Evolutionary conservation across 2,888 invertebrate genomes (phyloP).

Genomic region (Drosophila basisetae): DNA sequence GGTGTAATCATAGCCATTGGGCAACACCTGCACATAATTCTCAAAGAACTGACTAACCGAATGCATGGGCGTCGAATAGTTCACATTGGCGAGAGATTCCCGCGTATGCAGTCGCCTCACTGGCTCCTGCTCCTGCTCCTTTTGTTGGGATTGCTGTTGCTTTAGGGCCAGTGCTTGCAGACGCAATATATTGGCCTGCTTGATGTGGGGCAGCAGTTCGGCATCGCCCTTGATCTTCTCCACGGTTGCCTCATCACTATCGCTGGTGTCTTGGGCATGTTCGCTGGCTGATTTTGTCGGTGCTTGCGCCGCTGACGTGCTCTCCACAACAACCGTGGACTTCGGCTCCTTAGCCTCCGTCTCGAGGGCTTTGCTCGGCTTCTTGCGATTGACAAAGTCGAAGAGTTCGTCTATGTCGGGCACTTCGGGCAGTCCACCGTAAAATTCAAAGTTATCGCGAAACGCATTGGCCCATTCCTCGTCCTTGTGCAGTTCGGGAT

Average conservation of each 20-base stretch:
- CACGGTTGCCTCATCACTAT: conserved; percentile 66
- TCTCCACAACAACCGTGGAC: conserved; percentile 20
- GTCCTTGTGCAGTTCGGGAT: conserved; percentile 81
- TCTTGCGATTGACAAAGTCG: conserved; percentile 82
- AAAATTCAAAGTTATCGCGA: conserved; percentile 84
- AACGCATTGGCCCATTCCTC: conserved; percentile 84
- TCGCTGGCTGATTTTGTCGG: conserved; percentile 50
- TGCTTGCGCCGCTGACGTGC: conserved; percentile 33
- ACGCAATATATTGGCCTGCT: conserved; percentile 67
- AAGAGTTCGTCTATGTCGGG: conserved; percentile 84
- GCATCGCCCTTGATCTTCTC: conserved; percentile 84
- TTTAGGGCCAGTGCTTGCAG: conserved; percentile 57
- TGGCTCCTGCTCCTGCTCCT: conserved; percentile 35
- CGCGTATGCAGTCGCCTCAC: conserved; percentile 47
- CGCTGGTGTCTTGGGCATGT: conserved; percentile 40
- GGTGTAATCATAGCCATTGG: conserved; percentile 78
- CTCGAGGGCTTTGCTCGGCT: conserved; percentile 36
- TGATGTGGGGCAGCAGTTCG: conserved; percentile 78
- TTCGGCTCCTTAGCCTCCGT: conserved; percentile 39
- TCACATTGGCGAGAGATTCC: conserved; percentile 74
- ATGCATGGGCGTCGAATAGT: conserved; percentile 78
- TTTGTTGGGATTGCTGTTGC: conserved; percentile 21
- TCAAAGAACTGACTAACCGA: conserved; percentile 76
- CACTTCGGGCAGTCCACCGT: conserved; percentile 83
- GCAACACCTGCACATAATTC: conserved; percentile 71